phyloP scores from a whole-genome alignment of 2,113 vertebrate genomes.

The Typhlomys cinereus region DNA sequence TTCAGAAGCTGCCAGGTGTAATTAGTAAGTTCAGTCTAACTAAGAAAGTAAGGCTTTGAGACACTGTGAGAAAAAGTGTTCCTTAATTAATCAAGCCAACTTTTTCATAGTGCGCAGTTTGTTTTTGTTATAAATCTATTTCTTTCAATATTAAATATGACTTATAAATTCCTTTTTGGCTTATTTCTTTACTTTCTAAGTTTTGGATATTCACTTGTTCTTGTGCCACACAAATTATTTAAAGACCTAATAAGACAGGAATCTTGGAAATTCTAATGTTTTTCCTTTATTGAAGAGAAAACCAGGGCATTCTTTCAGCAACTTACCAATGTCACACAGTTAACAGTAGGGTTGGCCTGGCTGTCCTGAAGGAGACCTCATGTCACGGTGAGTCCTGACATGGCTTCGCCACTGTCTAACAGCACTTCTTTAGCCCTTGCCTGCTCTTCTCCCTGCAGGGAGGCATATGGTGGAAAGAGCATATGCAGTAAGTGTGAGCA shows the following conservation, averaged over 20 bases:
- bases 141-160: neutral
- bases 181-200: neutral
- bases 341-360: neutral
- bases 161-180: neutral
- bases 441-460: neutral
- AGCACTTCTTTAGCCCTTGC: neutral
- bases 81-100: neutral
- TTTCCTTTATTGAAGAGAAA: neutral
- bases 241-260: neutral
- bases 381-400: neutral
- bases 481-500: neutral
- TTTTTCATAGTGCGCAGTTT: neutral
- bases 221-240: neutral
- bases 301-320: neutral
- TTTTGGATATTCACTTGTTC: constrained; percentile 10
- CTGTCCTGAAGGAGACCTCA: neutral
- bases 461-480: neutral
- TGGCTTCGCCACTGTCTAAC: rapidly evolving
- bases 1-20: constrained; percentile 30
- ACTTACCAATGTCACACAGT: neutral
- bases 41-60: constrained; percentile 32
- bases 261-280: neutral
- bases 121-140: neutral
- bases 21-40: neutral
- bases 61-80: neutral